Conservation (phyloP, 2,888 invertebrate genomes). For the Theodoxus fluviatilis region DNA sequence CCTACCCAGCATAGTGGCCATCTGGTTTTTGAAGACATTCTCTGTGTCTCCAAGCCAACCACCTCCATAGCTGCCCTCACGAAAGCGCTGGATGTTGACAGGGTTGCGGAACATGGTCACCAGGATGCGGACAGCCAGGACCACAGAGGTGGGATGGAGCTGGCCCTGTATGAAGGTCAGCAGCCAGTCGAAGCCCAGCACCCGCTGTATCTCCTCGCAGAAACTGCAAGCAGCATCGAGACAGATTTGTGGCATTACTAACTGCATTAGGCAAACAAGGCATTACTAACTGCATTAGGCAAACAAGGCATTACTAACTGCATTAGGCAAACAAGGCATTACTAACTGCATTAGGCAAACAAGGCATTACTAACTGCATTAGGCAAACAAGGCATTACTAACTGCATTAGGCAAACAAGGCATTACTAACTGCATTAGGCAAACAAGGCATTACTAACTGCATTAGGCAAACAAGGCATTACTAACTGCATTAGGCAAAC, state of each 20-base stretch:
- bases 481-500: no score
- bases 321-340: no score
- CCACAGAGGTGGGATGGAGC: conserved; percentile 77
- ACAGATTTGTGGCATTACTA: neutral
- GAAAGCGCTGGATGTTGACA: conserved; percentile 79
- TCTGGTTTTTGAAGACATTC: conserved; percentile 80
- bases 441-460: no score
- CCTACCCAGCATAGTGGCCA: conserved; percentile 77
- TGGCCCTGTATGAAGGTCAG: conserved; percentile 89
- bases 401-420: no score
- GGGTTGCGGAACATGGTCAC: conserved; percentile 84
- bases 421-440: no score
- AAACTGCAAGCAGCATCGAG: conserved; percentile 68
- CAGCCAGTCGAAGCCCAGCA: conserved; percentile 96
- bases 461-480: no score
- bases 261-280: conserved; percentile 6
- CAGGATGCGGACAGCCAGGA: conserved; percentile 86
- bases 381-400: no score
- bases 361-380: no score
- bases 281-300: no score
- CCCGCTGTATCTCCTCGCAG: conserved; percentile 89
- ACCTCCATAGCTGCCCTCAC: conserved; percentile 86
- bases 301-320: no score
- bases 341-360: no score
- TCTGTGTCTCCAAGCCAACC: conserved; percentile 94